These are phyloP conservation scores for Malaclemys terrapin DNA, from an alignment of 2,113 vertebrate genomes.

Conservation along the genomic window DNA sequence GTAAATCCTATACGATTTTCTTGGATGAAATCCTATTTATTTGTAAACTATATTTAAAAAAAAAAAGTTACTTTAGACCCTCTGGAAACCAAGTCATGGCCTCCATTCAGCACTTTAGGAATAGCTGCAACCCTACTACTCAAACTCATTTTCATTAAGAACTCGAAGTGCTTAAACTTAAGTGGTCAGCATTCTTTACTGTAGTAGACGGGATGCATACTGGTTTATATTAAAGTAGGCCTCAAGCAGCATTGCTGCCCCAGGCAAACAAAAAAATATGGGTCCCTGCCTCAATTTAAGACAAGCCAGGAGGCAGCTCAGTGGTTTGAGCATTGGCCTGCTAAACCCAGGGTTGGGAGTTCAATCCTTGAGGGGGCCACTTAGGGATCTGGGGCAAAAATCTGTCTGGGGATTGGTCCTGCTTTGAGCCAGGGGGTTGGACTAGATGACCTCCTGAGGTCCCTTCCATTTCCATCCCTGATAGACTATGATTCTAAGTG, in stretches of 20 bases:
- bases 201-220: neutral
- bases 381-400: too few relatives aligned
- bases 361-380: too few relatives aligned
- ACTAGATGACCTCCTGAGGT: too few relatives aligned
- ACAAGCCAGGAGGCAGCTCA: neutral
- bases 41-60: neutral
- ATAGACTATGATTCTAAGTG: neutral
- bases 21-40: neutral
- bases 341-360: too few relatives aligned
- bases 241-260: neutral
- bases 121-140: neutral
- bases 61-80: neutral
- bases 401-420: too few relatives aligned
- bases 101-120: neutral
- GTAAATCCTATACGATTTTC: neutral
- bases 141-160: neutral
- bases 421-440: too few relatives aligned
- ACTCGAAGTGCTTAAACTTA: neutral
- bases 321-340: too few relatives aligned
- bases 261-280: neutral
- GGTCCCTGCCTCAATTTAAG: neutral
- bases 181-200: neutral
- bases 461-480: too few relatives aligned
- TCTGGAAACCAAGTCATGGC: neutral
- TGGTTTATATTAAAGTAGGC: neutral